These are phyloP conservation scores for Python bivittatus DNA, from an alignment of 2,113 vertebrate species.

Conservation along the genomic window DNA sequence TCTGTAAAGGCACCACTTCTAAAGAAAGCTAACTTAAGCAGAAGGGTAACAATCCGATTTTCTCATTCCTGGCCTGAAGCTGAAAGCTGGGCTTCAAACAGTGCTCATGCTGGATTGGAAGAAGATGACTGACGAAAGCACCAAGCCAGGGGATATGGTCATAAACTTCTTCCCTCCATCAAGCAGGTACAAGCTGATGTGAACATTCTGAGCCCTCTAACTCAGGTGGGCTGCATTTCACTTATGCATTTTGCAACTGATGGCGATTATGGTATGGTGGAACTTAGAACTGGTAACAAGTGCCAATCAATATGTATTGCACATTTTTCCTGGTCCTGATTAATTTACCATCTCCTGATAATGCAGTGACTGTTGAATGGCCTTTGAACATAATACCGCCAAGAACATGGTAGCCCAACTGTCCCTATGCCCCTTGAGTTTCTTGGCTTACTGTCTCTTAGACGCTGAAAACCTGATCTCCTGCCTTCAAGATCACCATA, in stretches of 20 bases:
- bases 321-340: background rate
- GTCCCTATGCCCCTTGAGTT: background rate
- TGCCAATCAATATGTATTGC: background rate
- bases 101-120: background rate
- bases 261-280: background rate
- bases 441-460: background rate
- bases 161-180: background rate
- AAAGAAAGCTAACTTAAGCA: background rate
- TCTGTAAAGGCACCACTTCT: background rate
- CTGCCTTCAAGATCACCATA: background rate
- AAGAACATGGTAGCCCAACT: background rate
- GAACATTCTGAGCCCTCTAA: constrained; percentile 33
- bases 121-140: background rate
- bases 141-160: background rate
- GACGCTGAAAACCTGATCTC: background rate
- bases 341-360: background rate
- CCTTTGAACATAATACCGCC: background rate
- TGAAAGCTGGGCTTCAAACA: background rate
- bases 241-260: constrained; percentile 8
- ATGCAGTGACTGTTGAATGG: background rate
- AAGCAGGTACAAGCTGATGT: background rate
- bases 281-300: background rate
- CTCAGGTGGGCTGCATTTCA: background rate
- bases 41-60: background rate
- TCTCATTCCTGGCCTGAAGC: background rate